These are phyloP conservation scores for Anthophora plumipes DNA, from an alignment of 2,888 invertebrate species.

Conservation along the genomic window DNA sequence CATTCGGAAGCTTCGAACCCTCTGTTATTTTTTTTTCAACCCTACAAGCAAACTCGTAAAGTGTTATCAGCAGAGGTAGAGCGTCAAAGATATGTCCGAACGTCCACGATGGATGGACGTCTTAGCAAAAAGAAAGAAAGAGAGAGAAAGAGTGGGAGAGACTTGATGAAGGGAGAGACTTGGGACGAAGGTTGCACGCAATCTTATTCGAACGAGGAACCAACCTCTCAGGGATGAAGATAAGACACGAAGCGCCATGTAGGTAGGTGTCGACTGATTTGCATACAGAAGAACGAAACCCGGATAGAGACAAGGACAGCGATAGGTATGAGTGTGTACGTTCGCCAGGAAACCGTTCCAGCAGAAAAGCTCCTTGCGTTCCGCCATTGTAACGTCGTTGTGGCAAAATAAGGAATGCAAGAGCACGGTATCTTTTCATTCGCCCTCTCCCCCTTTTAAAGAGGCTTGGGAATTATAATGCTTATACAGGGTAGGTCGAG, in stretches of 20 bases:
- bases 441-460: neutral
- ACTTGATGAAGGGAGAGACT: slow-evolving; percentile 38
- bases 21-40: slow-evolving; percentile 42
- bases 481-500: neutral
- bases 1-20: slow-evolving; percentile 20
- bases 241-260: slow-evolving; percentile 76
- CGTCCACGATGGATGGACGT: slow-evolving; percentile 61
- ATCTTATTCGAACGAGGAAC: slow-evolving; percentile 69
- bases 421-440: neutral
- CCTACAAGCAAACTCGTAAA: slow-evolving; percentile 49
- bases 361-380: slow-evolving; percentile 42
- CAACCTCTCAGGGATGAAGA: slow-evolving; percentile 72
- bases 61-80: slow-evolving; percentile 61
- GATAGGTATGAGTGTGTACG: slow-evolving; percentile 12
- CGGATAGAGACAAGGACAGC: slow-evolving; percentile 36
- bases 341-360: slow-evolving; percentile 48
- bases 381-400: slow-evolving; percentile 19
- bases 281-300: slow-evolving; percentile 73
- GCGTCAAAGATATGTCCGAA: slow-evolving; percentile 70
- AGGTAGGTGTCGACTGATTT: slow-evolving; percentile 76
- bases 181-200: slow-evolving; percentile 68
- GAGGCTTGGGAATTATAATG: neutral
- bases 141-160: slow-evolving; percentile 5
- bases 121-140: neutral
- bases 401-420: slow-evolving; percentile 16